phyloP scores from a whole-genome alignment of 2,113 vertebrate genomes.

The Catagonus wagneri region DNA sequence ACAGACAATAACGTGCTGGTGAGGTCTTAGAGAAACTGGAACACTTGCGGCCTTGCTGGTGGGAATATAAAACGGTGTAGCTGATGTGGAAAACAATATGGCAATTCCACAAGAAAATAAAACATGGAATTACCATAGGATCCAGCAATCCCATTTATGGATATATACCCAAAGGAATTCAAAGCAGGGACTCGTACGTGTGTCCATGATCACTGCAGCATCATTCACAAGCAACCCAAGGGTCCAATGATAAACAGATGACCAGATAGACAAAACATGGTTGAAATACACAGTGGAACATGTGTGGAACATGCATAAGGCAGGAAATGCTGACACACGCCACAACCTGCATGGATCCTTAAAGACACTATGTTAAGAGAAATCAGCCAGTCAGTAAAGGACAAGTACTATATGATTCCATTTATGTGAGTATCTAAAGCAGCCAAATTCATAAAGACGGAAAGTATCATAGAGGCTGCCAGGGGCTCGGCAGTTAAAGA shows the following conservation, averaged over 20 bases:
- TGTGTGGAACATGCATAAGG: not conserved
- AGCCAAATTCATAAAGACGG: not conserved
- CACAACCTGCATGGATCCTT: not conserved
- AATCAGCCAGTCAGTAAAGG: not conserved
- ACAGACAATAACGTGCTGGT: not conserved
- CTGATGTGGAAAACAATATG: not conserved
- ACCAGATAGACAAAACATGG: not conserved
- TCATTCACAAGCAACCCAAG: not conserved
- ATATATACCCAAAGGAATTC: not conserved
- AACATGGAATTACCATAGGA: not conserved
- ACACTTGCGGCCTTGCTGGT: fast-evolving
- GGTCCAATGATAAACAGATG: fast-evolving
- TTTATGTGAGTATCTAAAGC: not conserved
- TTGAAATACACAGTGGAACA: not conserved
- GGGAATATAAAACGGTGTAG: not conserved
- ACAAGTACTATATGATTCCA: not conserved
- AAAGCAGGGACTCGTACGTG: not conserved
- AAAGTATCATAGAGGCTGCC: not conserved
- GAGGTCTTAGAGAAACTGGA: not conserved
- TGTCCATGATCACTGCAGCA: fast-evolving
- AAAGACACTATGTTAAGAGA: not conserved
- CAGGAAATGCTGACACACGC: not conserved
- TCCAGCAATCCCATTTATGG: not conserved
- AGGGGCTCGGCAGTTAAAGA: too few species aligned
- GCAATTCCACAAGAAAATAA: not conserved